phyloP scores from a whole-genome alignment of 2,113 vertebrate genomes.

The Ptyas mucosa region DNA sequence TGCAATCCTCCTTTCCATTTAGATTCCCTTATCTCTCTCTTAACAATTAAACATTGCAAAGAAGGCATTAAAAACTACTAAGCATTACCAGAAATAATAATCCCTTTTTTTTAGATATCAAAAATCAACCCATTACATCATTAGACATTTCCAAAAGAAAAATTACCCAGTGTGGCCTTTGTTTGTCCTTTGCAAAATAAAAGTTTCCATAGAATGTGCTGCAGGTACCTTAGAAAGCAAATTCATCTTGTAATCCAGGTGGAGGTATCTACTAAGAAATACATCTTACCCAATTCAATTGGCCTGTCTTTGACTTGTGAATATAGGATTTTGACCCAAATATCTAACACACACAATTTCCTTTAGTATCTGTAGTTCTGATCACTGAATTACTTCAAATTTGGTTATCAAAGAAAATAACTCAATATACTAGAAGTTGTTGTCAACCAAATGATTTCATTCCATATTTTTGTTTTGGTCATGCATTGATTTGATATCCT shows the following conservation, averaged over 20 bases:
- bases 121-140: background rate
- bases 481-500: background rate
- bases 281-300: background rate
- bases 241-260: background rate
- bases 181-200: background rate
- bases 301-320: background rate
- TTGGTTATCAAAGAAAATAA: slow-evolving; percentile 17
- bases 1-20: background rate
- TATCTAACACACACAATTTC: background rate
- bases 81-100: background rate
- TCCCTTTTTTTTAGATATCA: background rate
- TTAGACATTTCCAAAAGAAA: background rate
- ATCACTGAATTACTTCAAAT: background rate
- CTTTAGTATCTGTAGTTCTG: background rate
- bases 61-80: background rate
- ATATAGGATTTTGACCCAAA: background rate
- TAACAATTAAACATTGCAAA: background rate
- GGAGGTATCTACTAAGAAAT: background rate
- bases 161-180: background rate
- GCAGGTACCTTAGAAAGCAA: background rate
- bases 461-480: slow-evolving; percentile 29
- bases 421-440: slow-evolving; percentile 7
- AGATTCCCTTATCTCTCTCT: background rate
- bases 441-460: slow-evolving; percentile 19
- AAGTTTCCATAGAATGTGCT: background rate